phyloP scores from a whole-genome alignment of 2,797 vertebrate species.

The Anableps anableps region DNA sequence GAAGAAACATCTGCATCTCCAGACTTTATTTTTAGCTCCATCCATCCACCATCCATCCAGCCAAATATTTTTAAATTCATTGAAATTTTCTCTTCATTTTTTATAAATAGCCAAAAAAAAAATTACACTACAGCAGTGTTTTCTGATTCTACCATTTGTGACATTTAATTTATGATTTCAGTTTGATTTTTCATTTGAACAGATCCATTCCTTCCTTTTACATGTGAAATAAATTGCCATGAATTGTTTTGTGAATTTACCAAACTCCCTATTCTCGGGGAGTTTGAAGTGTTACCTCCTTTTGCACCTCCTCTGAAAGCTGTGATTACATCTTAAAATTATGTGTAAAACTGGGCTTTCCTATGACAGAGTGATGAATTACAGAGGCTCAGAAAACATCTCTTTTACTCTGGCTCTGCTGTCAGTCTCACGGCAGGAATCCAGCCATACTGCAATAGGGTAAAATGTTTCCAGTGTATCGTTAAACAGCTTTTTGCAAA shows the following conservation, averaged over 20 bases:
- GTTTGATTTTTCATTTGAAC: neutral
- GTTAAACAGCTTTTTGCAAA: conserved; percentile 69
- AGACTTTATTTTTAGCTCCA: neutral
- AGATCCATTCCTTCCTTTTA: conserved; percentile 34
- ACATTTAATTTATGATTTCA: neutral
- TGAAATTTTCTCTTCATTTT: no score
- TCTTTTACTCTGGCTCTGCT: conserved; percentile 36
- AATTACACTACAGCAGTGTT: neutral
- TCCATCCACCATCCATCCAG: neutral
- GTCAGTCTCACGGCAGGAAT: conserved; percentile 37
- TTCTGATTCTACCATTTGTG: neutral
- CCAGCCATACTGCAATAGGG: conserved; percentile 30
- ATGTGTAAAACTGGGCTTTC: conserved; percentile 51
- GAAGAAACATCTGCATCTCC: neutral
- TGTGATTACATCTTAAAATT: conserved; percentile 60
- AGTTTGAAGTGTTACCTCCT: conserved; percentile 33
- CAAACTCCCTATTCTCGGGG: conserved; percentile 37
- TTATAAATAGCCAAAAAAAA: no score
- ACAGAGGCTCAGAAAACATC: conserved; percentile 48
- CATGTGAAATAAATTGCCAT: conserved; percentile 40
- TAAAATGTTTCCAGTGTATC: neutral
- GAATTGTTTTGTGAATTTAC: conserved; percentile 30
- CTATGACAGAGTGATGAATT: conserved; percentile 66
- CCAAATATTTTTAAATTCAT: neutral
- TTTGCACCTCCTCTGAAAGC: conserved; percentile 41